Conservation (phyloP, 2,888 invertebrate genomes). For the Falcaria lacertinaria region DNA sequence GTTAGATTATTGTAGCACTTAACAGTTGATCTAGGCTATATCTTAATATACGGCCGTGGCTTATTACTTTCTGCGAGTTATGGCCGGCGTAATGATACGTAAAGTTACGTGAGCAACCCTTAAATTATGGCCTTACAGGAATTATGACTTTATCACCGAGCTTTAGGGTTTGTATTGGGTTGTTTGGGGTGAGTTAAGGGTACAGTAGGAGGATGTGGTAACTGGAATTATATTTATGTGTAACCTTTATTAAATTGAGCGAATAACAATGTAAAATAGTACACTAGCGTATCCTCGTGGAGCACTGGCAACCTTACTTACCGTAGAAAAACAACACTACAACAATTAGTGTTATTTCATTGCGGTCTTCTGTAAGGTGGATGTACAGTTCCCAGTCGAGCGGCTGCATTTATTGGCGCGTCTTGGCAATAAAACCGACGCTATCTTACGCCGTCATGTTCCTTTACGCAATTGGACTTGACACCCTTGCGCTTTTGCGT, state of each 20-base stretch:
- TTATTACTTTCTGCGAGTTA: constrained; percentile 50
- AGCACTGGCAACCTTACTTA: too few relatives aligned
- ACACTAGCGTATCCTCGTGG: not conserved
- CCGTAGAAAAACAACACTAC: too few relatives aligned
- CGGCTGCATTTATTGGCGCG: too few relatives aligned
- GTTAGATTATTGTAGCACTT: constrained; percentile 1
- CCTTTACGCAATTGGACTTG: too few relatives aligned
- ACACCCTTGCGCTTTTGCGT: too few relatives aligned
- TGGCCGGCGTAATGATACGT: constrained; percentile 44
- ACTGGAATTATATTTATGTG: constrained; percentile 15
- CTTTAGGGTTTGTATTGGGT: constrained; percentile 17
- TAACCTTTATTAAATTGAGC: constrained; percentile 21
- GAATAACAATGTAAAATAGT: constrained; percentile 8
- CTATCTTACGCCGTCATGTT: too few relatives aligned
- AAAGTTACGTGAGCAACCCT: constrained; percentile 32
- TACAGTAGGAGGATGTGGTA: constrained; percentile 8
- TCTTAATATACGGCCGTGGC: constrained; percentile 30
- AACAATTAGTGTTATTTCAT: too few relatives aligned
- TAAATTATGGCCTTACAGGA: constrained; percentile 22
- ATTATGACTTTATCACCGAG: constrained; percentile 22
- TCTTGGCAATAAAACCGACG: too few relatives aligned
- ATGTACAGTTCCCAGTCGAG: too few relatives aligned
- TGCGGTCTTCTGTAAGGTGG: too few relatives aligned
- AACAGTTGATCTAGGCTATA: constrained; percentile 17
- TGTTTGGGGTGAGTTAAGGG: constrained; percentile 2